Evolutionary conservation across 2,113 vertebrate genomes (phyloP), one percentile per base, ranked within the genome.

Genomic region (Ctenodactylus gundi): DNA sequence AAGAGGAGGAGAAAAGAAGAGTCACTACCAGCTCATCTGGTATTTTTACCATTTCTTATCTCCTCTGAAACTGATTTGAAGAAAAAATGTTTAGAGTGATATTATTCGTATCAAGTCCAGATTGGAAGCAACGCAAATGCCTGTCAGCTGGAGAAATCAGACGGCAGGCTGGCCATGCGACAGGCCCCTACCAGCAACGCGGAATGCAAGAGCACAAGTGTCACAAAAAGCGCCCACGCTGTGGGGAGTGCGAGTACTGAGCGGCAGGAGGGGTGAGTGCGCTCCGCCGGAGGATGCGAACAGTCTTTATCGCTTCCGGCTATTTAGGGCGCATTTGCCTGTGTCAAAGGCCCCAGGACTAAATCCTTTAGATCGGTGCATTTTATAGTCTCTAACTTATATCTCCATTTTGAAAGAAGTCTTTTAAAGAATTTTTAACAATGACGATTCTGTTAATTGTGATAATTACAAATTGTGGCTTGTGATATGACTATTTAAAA

Each of bases 361-460:
- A 4, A 67, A n/a, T 21, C 15, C 49, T 72, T 84, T 85, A 91
- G 36, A 91, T 91, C 31, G 62, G 57, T 78, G 75, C 29, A 62
- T 67, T 91, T 86, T 68, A 88, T 27, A 82, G 23, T 44, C 62
- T 85, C 1, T 73, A 82, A 88, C 67, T 92, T 64, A 77, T 88
- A 81, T 70, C 64, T 92, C n/a, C 0, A 36, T 49, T 94, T 91
- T 75, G 75, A 94, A 83, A 75, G 34, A 91, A 88, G 85, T 88
- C 7, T 23, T 55, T 91, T 73, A 41, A 93, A 89, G 64, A 93
- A 58, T 31, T 0, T 57, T 10, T 82, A 90, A 62, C 73, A 34
- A 41, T 75, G 23, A 68, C 27, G 58, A 83, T 58, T 87, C 55
- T 17, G 46, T 85, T 76, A 90, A 87, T 77, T 84, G 57, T 83